These are phyloP conservation scores for Clinocottus analis DNA, from an alignment of 2,113 vertebrate species.

Conservation along the genomic window DNA sequence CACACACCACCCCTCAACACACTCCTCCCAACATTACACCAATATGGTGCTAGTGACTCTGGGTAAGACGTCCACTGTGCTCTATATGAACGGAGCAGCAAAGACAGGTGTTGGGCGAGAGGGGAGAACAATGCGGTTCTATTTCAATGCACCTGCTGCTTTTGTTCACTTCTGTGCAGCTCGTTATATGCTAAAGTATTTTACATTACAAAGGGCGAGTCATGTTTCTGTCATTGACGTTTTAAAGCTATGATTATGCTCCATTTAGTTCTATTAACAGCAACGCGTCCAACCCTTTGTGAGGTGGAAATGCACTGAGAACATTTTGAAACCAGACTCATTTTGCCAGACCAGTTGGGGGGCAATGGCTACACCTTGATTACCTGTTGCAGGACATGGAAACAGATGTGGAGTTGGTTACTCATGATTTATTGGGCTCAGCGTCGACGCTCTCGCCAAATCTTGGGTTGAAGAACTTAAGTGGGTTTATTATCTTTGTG, in stretches of 20 bases:
- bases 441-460: neutral
- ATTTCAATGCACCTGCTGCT: neutral
- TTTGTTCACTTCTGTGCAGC: constrained; percentile 15
- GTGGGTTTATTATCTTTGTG: neutral
- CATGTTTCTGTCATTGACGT: neutral
- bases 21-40: constrained; percentile 27
- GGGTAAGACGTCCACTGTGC: neutral
- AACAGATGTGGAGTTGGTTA: neutral
- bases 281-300: too few species aligned
- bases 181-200: neutral
- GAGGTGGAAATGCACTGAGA: neutral
- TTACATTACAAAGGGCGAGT: neutral
- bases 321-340: neutral
- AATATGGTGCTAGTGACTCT: constrained; percentile 42
- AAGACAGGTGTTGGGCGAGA: neutral
- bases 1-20: neutral
- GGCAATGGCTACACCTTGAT: neutral
- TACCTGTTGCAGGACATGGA: neutral
- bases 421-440: constrained; percentile 2
- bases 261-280: neutral
- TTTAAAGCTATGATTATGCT: neutral
- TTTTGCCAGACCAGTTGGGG: neutral
- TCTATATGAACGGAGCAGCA: constrained; percentile 3
- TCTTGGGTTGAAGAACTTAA: neutral
- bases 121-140: neutral